Evolutionary conservation across 2,888 invertebrate genomes (phyloP), one percentile per base, ranked within the genome.

Genomic region (Stramonita haemastoma): DNA sequence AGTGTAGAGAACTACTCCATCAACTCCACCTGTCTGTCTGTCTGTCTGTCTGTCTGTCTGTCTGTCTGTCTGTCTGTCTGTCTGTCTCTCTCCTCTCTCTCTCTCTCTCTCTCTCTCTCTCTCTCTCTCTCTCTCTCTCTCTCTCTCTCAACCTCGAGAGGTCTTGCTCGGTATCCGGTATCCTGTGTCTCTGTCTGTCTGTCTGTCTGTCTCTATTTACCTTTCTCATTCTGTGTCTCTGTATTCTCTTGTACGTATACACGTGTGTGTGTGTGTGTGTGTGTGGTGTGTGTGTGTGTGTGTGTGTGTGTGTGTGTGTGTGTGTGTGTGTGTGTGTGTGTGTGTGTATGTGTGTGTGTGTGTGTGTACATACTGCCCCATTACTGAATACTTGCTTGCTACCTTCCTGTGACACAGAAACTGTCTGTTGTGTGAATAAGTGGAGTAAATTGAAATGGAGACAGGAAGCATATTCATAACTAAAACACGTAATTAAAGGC

Each of bases 241-340:
- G 73, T 73, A n/a, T 73, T n/a, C 46, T 46, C 46, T 46, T 73
- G n/a, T n/a, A n/a, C 8, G 73, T 73, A n/a, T 73, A n/a, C n/a
- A n/a, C n/a, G 73, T 73, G 73, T 73, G 73, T 73, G 73, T 73
- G 73, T 29, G 73, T 73, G 73, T 73, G 8, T 0, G 29, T 46
- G 46, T 2, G 66, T 57, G n/a, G 17, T 73, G 26, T 26, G 13
- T 19, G 26, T 73, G 17, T 46, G 46, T 46, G 46, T 73, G 66
- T 87, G 60, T 66, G 66, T 86, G 60, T 86, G 86, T 86, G 60
- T 86, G 86, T 86, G 60, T 66, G 60, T 86, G 57, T 13, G 86
- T 86, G 60, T 66, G 57, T 66, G 86, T 86, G 34, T 66, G 86
- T 60, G 60, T 60, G 86, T 86, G 60, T 60, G 87, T 87, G 66